Evolutionary conservation across 64 coral and sea anemone genomes (phyloP), one percentile per base, ranked within the genome.

Genomic region (Actinia equina): DNA sequence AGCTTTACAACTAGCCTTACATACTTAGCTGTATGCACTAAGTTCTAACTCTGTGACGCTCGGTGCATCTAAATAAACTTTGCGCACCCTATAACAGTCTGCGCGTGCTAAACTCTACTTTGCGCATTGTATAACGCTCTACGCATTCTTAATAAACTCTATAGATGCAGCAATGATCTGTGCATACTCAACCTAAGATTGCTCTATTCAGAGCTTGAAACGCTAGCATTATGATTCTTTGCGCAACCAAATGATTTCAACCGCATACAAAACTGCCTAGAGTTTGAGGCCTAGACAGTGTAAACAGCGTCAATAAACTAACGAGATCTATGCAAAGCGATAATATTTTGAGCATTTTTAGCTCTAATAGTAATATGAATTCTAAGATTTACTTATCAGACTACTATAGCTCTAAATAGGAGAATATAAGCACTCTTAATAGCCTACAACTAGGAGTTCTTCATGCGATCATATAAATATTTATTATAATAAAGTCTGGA

Each of bases 401-500:
- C 23, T 15, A 41, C 69, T 30, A 67, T 7, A 67, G n/a, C 26
- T 37, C 7, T 74, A 74, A 14, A 4, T 41, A 41, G 2, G 7
- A 74, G 26, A 42, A 30, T 41, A 74, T 41, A 74, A 26, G 5
- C 25, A 37, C 26, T 74, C n/a, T 30, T 9, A 74, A 14, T 41
- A 26, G 69, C n/a, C 62, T 65, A n/a, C 62, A 3, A 20, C 62
- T 65, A n/a, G 9, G 5, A 65, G 4, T 74, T 74, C 15, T 74
- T 30, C n/a, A 74, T 9, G 13, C 26, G 13, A 74, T 74, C 69
- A 74, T 74, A 74, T 74, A 74, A 74, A 74, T 74, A 74, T 74
- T 74, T 37, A 30, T 74, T 74, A 74, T 74, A 74, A 74, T 74
- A 74, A 74, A 74, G 69, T 74, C 11, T 74, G 25, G 69, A 74